These are phyloP conservation scores for Platycheirus albimanus DNA, from an alignment of 2,888 invertebrate genomes.

Conservation along the genomic window DNA sequence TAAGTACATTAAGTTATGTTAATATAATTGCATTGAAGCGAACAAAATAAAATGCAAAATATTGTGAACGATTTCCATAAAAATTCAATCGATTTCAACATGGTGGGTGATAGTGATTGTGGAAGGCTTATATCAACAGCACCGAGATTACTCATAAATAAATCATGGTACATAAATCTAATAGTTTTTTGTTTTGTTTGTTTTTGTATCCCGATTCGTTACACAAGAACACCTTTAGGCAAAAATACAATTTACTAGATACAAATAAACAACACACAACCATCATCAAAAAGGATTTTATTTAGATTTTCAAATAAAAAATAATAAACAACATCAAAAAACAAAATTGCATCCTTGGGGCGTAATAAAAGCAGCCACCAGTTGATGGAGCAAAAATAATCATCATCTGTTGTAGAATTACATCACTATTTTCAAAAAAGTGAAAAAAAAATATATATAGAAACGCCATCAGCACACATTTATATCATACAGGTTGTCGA, in stretches of 20 bases:
- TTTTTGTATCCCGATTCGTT: not conserved
- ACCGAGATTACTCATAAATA: too few species aligned
- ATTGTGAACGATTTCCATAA: too few species aligned
- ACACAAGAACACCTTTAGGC: not conserved
- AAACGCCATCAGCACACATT: not conserved
- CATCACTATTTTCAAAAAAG: constrained; percentile 27
- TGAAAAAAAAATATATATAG: constrained; percentile 14
- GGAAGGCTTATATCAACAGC: too few species aligned
- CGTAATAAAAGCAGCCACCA: constrained; percentile 1
- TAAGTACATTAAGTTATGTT: too few species aligned
- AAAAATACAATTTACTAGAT: not conserved
- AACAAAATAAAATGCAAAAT: too few species aligned
- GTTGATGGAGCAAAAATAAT: constrained; percentile 55
- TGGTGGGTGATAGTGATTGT: too few species aligned
- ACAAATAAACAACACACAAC: not conserved
- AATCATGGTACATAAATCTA: too few species aligned
- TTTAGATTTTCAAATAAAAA: constrained; percentile 6
- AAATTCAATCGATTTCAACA: too few species aligned
- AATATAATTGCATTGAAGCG: too few species aligned
- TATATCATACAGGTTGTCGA: constrained; percentile 3
- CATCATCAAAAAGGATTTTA: constrained; percentile 30
- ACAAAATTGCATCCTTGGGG: constrained; percentile 56
- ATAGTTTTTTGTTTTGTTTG: too few species aligned
- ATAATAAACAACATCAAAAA: constrained; percentile 33
- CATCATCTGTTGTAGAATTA: constrained; percentile 27